Evolutionary conservation across 2,888 invertebrate species (phyloP).

Genomic region (Neoascia interrupta): DNA sequence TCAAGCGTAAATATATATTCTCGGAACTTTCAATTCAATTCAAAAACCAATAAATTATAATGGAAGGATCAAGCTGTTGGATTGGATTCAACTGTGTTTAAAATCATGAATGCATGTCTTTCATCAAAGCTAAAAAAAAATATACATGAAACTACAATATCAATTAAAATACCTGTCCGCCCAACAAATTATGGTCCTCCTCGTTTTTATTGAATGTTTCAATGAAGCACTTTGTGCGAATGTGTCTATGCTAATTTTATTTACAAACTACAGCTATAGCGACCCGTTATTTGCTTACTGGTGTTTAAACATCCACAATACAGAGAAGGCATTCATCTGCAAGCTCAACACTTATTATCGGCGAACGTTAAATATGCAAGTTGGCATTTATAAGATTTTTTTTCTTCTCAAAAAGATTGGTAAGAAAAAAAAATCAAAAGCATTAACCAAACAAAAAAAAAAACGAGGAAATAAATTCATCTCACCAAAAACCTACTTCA

Average conservation of each 20-base stretch:
- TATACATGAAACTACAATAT: too few species aligned
- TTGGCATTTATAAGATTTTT: slow-evolving; percentile 21
- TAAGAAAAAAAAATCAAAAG: slow-evolving; percentile 7
- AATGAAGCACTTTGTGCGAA: slow-evolving; percentile 17
- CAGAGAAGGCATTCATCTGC: slow-evolving; percentile 5
- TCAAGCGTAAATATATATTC: too few species aligned
- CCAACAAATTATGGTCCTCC: too few species aligned
- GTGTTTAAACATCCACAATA: background rate
- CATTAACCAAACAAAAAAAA: background rate
- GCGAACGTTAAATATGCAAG: slow-evolving; percentile 40
- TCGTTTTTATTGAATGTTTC: slow-evolving; percentile 1
- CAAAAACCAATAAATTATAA: too few species aligned
- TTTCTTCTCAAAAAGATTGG: too few species aligned
- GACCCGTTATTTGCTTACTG: background rate
- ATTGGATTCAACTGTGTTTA: too few species aligned
- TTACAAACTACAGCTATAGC: slow-evolving; percentile 6
- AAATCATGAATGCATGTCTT: too few species aligned
- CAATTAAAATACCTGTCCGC: too few species aligned
- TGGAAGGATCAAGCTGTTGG: too few species aligned
- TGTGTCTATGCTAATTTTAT: slow-evolving; percentile 29
- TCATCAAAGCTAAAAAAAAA: too few species aligned
- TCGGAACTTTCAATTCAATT: too few species aligned
- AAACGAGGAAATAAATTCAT: slow-evolving; percentile 19
- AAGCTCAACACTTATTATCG: slow-evolving; percentile 7
- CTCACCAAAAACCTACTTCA: too few species aligned